Evolutionary conservation across 2,888 invertebrate species (phyloP), one percentile per base, ranked within the genome.

Genomic region (Hydroisotoma schaefferi): DNA sequence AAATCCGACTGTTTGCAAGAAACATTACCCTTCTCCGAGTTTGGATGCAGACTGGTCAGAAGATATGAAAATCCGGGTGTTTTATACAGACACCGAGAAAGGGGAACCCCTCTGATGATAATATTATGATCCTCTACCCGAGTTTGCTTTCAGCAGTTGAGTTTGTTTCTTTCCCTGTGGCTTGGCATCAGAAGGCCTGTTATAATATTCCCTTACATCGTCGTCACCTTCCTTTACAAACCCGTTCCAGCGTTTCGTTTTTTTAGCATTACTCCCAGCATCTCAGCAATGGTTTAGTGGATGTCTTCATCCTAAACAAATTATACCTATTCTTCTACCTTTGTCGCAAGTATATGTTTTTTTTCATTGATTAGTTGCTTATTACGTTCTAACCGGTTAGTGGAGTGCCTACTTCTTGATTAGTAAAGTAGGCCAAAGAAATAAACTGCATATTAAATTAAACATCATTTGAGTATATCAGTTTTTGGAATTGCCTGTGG

Each of bases 41-140:
- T 53, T 43, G 53, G 53, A 53, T 26, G 53, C 53, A 38, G 3
- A 53, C 53, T 53, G 53, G 27, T 18, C 53, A 40, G 22, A 53
- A 18, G 25, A 40, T 40, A 43, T 40, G 26, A 53, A 40, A 53
- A 40, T 53, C 53, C 53, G 53, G 53, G 53, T 40, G 10, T 26
- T 53, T 53, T 53, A 53, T 40, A 27, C 26, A n/a, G 6, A n/a
- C 28, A 26, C 26, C 8, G 33, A 33, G 15, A n/a, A n/a, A n/a
- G n/a, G n/a, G n/a, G n/a, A n/a, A n/a, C n/a, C n/a, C n/a, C n/a
- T n/a, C n/a, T n/a, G n/a, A 40, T 18, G 40, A 20, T 18, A 40
- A 15, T 15, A 15, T 18, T 25, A 10, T 46, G 46, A 25, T 46
- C 23, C 20, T 46, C 43, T 43, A 12, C 46, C 46, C 46, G 46